Evolutionary conservation across 2,113 vertebrate genomes (phyloP).

Genomic region (Taurulus bubalis): DNA sequence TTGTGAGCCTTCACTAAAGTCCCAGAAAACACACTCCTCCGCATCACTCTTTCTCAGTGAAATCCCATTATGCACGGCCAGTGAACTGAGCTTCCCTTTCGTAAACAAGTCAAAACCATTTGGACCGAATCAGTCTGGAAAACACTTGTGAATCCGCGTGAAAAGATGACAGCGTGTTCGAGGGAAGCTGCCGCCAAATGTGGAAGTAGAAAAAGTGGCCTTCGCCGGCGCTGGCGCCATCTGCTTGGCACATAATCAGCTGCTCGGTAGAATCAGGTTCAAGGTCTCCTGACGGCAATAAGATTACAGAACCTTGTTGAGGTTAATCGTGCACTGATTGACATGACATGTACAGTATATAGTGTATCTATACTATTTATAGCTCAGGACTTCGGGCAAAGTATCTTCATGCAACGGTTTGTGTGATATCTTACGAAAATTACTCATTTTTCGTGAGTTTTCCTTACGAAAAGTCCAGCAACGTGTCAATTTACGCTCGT

Average conservation of each 20-base stretch:
- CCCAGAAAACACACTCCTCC: conserved; percentile 38
- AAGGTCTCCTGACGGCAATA: conserved; percentile 16
- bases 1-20: conserved; percentile 23
- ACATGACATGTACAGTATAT: neutral
- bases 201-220: conserved; percentile 2
- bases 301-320: conserved; percentile 24
- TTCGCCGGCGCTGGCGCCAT: conserved; percentile 13
- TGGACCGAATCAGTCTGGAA: conserved; percentile 36
- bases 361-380: too few species aligned
- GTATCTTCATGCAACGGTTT: too few species aligned
- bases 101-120: conserved; percentile 58
- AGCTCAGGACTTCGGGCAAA: too few species aligned
- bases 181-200: conserved; percentile 47
- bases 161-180: conserved; percentile 40
- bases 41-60: conserved; percentile 37
- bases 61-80: conserved; percentile 54
- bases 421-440: too few species aligned
- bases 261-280: neutral
- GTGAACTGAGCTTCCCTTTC: conserved; percentile 40
- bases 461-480: neutral
- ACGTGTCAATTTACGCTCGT: neutral
- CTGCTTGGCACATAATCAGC: conserved; percentile 31
- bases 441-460: neutral
- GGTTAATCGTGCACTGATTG: conserved; percentile 2
- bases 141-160: conserved; percentile 33